Percentiles rank a stretch among this genome's conserved stretches.
Evolutionary conservation across 2,797 vertebrate species (phyloP).

Genomic region (Pogoniulus pusillus): DNA sequence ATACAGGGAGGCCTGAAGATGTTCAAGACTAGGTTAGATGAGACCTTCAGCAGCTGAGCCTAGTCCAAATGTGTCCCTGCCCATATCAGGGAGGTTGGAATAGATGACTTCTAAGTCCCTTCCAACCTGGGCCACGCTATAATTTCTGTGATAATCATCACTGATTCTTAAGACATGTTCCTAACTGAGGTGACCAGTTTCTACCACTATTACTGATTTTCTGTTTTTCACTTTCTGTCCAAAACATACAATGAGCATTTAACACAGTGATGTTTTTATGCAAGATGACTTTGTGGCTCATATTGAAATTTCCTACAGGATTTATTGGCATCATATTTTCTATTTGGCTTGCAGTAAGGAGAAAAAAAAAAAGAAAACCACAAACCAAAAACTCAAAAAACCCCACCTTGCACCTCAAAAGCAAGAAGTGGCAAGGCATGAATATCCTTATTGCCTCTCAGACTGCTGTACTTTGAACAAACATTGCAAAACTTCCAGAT

Average conservation of each 20-base stretch:
- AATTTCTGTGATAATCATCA: neutral
- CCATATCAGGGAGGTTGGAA: no score
- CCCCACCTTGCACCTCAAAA: neutral
- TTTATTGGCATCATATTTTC: neutral
- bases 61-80: no score
- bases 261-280: neutral
- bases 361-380: neutral
- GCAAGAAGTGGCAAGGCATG: neutral
- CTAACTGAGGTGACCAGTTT: neutral
- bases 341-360: neutral
- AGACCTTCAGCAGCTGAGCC: no score
- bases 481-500: neutral
- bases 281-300: neutral
- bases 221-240: neutral
- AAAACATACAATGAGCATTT: neutral
- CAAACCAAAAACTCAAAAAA: neutral
- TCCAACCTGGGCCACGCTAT: no score
- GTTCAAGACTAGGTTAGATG: no score
- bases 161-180: neutral
- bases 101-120: no score
- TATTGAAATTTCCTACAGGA: neutral
- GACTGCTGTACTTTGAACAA: neutral
- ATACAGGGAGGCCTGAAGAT: no score
- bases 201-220: neutral
- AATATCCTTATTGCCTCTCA: neutral